These are phyloP conservation scores for Brachionus plicatilis DNA, from an alignment of 1,140 invertebrate genomes.

Conservation along the genomic window DNA sequence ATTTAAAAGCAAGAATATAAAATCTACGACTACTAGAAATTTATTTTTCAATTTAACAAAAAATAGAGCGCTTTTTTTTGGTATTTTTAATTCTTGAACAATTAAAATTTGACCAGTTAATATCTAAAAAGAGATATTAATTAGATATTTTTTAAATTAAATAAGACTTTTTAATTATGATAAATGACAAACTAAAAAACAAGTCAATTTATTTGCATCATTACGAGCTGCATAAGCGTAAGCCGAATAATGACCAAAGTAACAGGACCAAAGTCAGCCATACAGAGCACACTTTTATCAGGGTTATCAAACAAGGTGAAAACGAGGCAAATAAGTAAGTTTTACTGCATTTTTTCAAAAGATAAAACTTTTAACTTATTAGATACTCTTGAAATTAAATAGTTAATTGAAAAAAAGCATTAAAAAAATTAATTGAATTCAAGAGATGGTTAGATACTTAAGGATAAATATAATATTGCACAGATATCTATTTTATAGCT, in stretches of 20 bases:
- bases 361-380: not conserved
- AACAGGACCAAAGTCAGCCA: not conserved
- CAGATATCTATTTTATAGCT: not conserved
- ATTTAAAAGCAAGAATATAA: not conserved
- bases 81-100: not conserved
- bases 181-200: not conserved
- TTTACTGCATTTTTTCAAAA: not conserved
- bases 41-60: not conserved
- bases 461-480: not conserved
- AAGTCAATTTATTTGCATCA: not conserved
- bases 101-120: not conserved
- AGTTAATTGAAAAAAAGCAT: slow-evolving; percentile 1
- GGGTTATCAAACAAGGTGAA: not conserved
- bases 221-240: not conserved
- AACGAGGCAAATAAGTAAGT: not conserved
- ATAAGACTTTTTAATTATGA: not conserved
- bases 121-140: not conserved
- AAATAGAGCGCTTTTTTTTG: not conserved
- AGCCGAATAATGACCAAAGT: not conserved
- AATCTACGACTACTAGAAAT: not conserved
- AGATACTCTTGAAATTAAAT: not conserved
- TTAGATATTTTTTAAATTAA: not conserved
- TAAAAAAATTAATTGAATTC: not conserved
- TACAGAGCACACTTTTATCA: not conserved
- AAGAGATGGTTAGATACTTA: not conserved